Percentiles rank a stretch among this genome's conserved stretches.
These are phyloP conservation scores for Corythornis madagascariensis DNA, from an alignment of 2,113 vertebrate genomes.

Conservation along the genomic window DNA sequence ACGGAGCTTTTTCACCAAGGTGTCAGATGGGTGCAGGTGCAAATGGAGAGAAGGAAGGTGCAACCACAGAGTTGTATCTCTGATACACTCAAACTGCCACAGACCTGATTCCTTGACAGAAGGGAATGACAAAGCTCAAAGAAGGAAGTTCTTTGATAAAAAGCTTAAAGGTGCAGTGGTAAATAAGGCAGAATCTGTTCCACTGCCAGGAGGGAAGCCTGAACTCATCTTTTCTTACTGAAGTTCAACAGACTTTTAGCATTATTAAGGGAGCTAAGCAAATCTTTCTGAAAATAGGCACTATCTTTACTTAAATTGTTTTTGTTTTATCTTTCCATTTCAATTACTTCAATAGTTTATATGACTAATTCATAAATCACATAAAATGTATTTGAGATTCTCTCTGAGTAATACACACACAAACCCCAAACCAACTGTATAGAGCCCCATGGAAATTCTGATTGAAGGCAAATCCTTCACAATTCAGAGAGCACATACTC, in stretches of 20 bases:
- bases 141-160: background rate
- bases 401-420: background rate
- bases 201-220: background rate
- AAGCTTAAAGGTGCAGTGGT: background rate
- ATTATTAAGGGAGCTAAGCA: background rate
- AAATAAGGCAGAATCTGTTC: background rate
- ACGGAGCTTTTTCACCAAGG: background rate
- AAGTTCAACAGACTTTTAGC: background rate
- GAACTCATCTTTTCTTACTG: background rate
- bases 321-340: slow-evolving; percentile 20
- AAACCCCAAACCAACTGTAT: background rate
- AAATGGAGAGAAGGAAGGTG: background rate
- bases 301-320: background rate
- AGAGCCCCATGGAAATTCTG: slow-evolving; percentile 26
- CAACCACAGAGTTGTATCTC: background rate
- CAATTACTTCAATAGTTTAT: slow-evolving; percentile 12
- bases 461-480: slow-evolving; percentile 68
- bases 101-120: background rate
- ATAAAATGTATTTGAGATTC: slow-evolving; percentile 6
- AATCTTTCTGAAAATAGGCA: background rate
- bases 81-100: background rate
- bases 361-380: background rate
- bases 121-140: background rate
- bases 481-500: slow-evolving; percentile 59
- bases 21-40: accelerated